Base-by-base conservation (phyloP, 2,888 invertebrate genomes). In the Athetis lepigone region DNA sequence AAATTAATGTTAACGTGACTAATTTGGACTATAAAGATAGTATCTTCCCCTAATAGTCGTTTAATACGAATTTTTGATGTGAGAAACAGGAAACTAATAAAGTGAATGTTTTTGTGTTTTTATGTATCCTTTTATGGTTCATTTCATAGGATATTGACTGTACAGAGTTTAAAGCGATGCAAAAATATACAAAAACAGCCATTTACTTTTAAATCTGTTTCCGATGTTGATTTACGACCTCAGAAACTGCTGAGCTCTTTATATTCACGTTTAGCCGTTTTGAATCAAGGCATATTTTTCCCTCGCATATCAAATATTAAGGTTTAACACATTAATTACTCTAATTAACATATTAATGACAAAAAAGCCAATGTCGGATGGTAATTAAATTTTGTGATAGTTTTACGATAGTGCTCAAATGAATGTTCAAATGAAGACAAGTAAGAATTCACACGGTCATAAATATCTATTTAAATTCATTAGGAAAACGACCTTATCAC, bases 261-360 rank as follows among this genome's bases (percentile, higher is more conserved):
- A 76, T 65, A 60, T 61, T 51, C 68, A 33, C 62, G 59, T 66
- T 54, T 61, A 42, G 56, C 29, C 19, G 46, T 49, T 52, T 67
- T 66, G 66, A 65, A 63, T 79, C 56, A 16, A 68, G 13, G 16
- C 21, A 65, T 60, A 65, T 68, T 61, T 65, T 65, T 60, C 9
- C 37, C 65, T 59, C 56, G 57, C 45, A 69, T 62, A 71, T 50
- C 56, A 69, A 69, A 66, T 70, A 59, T 23, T 62, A 58, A 25
- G 42, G 50, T 72, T 77, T 64, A 49, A 61, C 66, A 70, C 70
- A 70, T 77, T 77, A 70, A 70, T 77, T 75, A 77, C 64, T 52
- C n/a, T 27, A n/a, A 74, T 79, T 79, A 58, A 21, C 63, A 79
- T 77, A 79, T 69, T 74, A 67, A 79, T 76, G 47, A 66, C 40